Evolutionary conservation across 2,888 invertebrate genomes (phyloP), one percentile per base, ranked within the genome.

Genomic region (Cephus spinipes): DNA sequence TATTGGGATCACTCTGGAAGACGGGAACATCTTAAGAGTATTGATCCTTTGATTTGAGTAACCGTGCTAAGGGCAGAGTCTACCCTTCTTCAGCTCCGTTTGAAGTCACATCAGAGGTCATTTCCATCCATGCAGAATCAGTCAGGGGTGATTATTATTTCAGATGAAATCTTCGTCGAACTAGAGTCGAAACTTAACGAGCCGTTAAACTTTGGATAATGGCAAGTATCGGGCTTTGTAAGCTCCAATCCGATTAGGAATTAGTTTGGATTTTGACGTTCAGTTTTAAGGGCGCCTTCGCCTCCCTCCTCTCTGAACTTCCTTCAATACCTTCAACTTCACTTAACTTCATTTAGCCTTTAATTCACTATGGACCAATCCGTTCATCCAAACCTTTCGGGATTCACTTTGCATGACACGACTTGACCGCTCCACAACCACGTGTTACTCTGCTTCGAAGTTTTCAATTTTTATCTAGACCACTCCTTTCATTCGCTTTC

Each of bases 241-340:
- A 55, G 55, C 55, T 23, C 55, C 86, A 81, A 85, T 85, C 82
- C 84, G 84, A 86, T 87, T 85, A 85, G 82, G 83, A 85, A 86
- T 85, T 85, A 80, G 83, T 84, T 83, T 81, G 83, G 82, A 85
- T 82, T 83, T 86, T 84, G 82, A 86, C 83, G 80, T 55, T 23
- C 6, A 55, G 9, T 55, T 55, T 55, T 55, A 55, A 55, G 55
- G 55, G 9, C 23, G 23, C 3, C 23, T 55, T 55, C 23, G 15
- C 23, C 6, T 23, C 23, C 9, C 55, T 55, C 15, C 55, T 55
- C 55, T 23, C 55, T 23, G 9, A 15, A 23, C 55, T 55, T 6
- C 23, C 55, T 55, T 23, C 9, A 23, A 9, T 23, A 23, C 23
- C 55, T 55, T 55, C 23, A 23, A 55, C 55, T 55, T 55, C 9